phyloP scores from a whole-genome alignment of 2,113 vertebrate species.

The Barnardius zonarius region DNA sequence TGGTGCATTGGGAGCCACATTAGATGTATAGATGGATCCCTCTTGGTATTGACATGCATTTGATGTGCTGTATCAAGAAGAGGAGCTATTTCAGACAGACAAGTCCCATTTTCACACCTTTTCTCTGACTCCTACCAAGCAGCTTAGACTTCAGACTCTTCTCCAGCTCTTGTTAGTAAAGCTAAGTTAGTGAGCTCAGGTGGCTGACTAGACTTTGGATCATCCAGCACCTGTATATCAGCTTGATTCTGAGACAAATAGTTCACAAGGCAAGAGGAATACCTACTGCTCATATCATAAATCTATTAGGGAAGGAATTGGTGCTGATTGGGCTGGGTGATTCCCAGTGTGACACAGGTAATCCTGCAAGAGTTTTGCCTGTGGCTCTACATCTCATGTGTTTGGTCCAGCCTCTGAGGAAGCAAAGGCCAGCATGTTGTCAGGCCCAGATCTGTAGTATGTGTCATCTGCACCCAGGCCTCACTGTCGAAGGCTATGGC shows the following conservation, averaged over 20 bases:
- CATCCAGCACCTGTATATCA: not conserved
- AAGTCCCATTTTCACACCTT: not conserved
- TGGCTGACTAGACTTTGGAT: not conserved
- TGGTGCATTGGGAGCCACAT: not conserved
- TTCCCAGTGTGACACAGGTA: not conserved
- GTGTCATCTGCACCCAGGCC: not conserved
- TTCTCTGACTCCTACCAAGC: not conserved
- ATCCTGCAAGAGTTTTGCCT: not conserved
- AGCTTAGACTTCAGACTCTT: not conserved
- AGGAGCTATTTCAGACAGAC: not conserved
- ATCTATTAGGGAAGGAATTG: not conserved
- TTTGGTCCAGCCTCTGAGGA: not conserved
- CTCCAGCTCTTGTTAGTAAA: not conserved
- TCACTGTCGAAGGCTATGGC: not conserved
- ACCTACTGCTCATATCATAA: not conserved
- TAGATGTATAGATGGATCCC: not conserved
- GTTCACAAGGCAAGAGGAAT: not conserved
- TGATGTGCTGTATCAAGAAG: not conserved
- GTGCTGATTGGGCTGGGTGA: not conserved
- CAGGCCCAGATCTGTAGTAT: not conserved
- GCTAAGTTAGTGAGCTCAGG: not conserved
- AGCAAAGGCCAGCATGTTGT: not conserved
- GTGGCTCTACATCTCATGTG: fast-evolving
- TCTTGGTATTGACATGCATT: not conserved
- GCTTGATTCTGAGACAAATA: not conserved